Evolutionary conservation across 2,113 vertebrate genomes (phyloP).

Genomic region (Dasyornis broadbenti): DNA sequence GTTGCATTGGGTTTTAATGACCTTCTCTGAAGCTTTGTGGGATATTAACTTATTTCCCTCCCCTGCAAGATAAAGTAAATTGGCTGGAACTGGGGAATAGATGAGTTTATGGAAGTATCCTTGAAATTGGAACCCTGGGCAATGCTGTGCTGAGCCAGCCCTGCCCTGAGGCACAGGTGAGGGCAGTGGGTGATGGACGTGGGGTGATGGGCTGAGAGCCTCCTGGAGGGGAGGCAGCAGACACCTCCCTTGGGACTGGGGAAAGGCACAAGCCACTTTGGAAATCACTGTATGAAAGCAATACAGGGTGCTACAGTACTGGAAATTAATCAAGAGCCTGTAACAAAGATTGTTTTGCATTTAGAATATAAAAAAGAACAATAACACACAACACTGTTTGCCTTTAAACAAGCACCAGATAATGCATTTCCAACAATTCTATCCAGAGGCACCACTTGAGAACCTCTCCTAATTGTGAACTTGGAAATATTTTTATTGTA

Average conservation of each 20-base stretch:
- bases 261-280: background rate
- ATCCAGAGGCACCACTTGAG: constrained; percentile 3
- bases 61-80: background rate
- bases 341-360: background rate
- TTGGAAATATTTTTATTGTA: constrained; percentile 30
- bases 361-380: background rate
- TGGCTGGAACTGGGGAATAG: background rate
- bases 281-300: background rate
- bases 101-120: background rate
- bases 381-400: background rate
- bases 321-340: background rate
- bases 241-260: background rate
- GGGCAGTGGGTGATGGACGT: background rate
- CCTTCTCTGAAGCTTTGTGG: background rate
- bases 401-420: background rate
- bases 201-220: background rate
- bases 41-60: background rate
- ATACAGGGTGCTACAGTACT: background rate
- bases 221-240: background rate
- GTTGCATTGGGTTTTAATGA: background rate
- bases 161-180: background rate
- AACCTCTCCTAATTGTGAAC: constrained; percentile 25
- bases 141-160: background rate
- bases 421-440: background rate
- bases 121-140: background rate